Percentiles rank a stretch among this genome's conserved stretches.
phyloP scores from a whole-genome alignment of 2,113 vertebrate genomes.

The Acrocephalus kingi region DNA sequence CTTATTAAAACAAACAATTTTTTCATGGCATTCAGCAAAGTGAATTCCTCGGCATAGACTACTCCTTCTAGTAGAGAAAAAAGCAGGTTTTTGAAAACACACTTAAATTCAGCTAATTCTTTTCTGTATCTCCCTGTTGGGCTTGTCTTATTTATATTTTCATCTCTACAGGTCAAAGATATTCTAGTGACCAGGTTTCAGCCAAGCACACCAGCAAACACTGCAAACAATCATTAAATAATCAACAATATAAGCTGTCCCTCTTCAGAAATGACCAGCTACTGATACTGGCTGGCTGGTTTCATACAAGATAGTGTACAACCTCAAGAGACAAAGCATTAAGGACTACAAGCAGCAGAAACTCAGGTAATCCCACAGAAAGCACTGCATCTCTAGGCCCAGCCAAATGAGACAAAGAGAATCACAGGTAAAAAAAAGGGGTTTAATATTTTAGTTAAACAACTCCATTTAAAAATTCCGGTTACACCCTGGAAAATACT shows the following conservation, averaged over 20 bases:
- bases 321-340: neutral
- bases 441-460: neutral
- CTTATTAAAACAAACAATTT: neutral
- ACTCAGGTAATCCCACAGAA: neutral
- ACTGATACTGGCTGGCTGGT: neutral
- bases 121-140: neutral
- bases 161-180: neutral
- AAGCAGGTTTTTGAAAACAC: neutral
- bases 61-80: neutral
- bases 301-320: neutral
- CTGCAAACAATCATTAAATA: neutral
- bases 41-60: neutral
- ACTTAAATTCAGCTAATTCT: neutral
- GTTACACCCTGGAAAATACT: neutral
- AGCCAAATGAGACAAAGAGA: neutral
- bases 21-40: neutral
- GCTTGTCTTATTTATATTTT: neutral
- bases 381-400: neutral
- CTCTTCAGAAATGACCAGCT: conserved; percentile 41
- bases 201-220: neutral
- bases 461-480: neutral
- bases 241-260: neutral
- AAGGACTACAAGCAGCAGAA: neutral
- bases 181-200: neutral
- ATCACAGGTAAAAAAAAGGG: neutral